Evolutionary conservation across 1,140 invertebrate species (phyloP).

Genomic region (Bombus pyrosoma): DNA sequence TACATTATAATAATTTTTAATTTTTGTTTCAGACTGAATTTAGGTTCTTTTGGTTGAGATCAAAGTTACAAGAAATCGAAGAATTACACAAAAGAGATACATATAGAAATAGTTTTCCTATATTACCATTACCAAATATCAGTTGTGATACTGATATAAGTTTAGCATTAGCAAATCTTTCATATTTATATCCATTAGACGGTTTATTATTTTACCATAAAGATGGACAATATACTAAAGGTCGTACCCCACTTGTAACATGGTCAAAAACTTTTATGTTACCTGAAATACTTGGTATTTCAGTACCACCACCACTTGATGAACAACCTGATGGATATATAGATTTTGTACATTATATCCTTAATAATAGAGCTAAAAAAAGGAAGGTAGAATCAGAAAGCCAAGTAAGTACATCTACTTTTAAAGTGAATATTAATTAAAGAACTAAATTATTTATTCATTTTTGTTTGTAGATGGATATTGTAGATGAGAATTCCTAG

Average conservation of each 20-base stretch:
- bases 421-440: slow-evolving; percentile 10
- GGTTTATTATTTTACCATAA: slow-evolving; percentile 93
- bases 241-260: slow-evolving; percentile 91
- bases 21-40: slow-evolving; percentile 86
- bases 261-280: slow-evolving; percentile 96
- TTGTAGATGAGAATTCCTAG: slow-evolving; percentile 9
- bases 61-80: slow-evolving; percentile 85
- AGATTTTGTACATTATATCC: slow-evolving; percentile 72
- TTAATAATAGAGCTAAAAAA: slow-evolving; percentile 21
- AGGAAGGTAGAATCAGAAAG: slow-evolving; percentile 12
- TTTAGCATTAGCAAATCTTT: slow-evolving; percentile 73
- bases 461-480: slow-evolving; percentile 31
- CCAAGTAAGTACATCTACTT: slow-evolving; percentile 3
- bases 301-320: slow-evolving; percentile 77
- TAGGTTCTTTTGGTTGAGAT: slow-evolving; percentile 89
- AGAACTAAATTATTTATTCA: neutral
- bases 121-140: slow-evolving; percentile 81
- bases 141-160: slow-evolving; percentile 77
- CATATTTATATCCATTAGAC: slow-evolving; percentile 84
- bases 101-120: slow-evolving; percentile 82
- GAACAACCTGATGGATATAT: slow-evolving; percentile 79
- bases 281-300: slow-evolving; percentile 88
- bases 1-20: slow-evolving; percentile 20
- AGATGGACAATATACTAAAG: slow-evolving; percentile 89
- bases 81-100: slow-evolving; percentile 75